These are phyloP conservation scores for Penaeus japonicus DNA, from an alignment of 1,140 invertebrate genomes.

Conservation along the genomic window DNA sequence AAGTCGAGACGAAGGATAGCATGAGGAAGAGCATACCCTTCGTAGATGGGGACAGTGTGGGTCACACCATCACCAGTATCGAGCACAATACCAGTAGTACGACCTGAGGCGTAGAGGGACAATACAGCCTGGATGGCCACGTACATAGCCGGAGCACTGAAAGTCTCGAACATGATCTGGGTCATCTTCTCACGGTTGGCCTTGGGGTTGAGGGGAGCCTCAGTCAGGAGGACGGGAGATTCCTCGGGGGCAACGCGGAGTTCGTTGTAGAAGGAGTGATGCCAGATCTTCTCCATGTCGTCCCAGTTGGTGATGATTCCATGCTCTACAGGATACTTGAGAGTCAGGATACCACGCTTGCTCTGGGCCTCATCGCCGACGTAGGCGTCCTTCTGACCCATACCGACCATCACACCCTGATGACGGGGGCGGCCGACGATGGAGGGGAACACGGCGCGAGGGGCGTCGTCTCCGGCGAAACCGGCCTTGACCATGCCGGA, in stretches of 20 bases:
- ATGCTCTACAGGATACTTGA: conserved; percentile 94
- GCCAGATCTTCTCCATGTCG: conserved; percentile 97
- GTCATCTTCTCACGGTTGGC: conserved; percentile 89
- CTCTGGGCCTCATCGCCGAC: conserved; percentile 92
- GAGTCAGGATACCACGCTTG: conserved; percentile 88
- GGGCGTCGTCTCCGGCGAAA: conserved; percentile 85
- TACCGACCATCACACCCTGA: conserved; percentile 88
- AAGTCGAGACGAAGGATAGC: conserved; percentile 87
- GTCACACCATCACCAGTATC: conserved; percentile 94
- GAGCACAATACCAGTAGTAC: conserved; percentile 92
- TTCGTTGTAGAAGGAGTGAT: conserved; percentile 96
- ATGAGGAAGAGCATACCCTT: conserved; percentile 87
- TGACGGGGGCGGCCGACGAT: conserved; percentile 71
- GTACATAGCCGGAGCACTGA: conserved; percentile 93
- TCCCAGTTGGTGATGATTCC: conserved; percentile 97
- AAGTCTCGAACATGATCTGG: conserved; percentile 92
- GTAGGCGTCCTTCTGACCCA: conserved; percentile 90
- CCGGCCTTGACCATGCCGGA: conserved; percentile 74
- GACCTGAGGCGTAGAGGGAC: conserved; percentile 89
- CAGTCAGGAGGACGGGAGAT: conserved; percentile 88
- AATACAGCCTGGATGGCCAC: conserved; percentile 91
- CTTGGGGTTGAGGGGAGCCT: conserved; percentile 89
- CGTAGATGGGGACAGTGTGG: conserved; percentile 93
- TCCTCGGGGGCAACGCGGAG: conserved; percentile 94
- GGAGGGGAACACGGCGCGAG: conserved; percentile 89